Evolutionary conservation across 1,140 invertebrate genomes (phyloP).

Genomic region (Megalonaias nervosa): DNA sequence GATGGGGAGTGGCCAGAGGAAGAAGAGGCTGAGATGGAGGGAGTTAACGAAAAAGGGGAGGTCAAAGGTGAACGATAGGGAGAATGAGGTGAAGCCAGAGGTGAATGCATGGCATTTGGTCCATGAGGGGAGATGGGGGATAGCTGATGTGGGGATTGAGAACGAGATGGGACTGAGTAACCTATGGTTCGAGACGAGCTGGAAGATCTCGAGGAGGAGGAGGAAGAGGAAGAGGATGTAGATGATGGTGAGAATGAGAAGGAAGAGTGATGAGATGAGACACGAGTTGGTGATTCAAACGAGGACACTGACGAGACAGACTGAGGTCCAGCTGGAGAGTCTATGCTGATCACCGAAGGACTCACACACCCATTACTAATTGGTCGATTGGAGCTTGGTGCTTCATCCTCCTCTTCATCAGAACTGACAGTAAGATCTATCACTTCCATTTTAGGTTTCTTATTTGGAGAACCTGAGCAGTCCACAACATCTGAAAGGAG

Average conservation of each 20-base stretch:
- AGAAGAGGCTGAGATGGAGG: slow-evolving; percentile 14
- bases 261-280: slow-evolving; percentile 29
- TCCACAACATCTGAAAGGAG: slow-evolving; percentile 8
- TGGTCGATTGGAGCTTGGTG: slow-evolving; percentile 21
- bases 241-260: slow-evolving; percentile 48
- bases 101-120: slow-evolving; percentile 20
- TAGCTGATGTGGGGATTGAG: slow-evolving; percentile 34
- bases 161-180: slow-evolving; percentile 34
- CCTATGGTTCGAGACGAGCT: slow-evolving; percentile 35
- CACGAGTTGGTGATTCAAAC: slow-evolving; percentile 18
- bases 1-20: slow-evolving; percentile 9
- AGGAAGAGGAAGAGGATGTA: slow-evolving; percentile 35
- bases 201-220: slow-evolving; percentile 44
- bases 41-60: slow-evolving; percentile 28
- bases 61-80: slow-evolving; percentile 34
- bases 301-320: slow-evolving; percentile 47
- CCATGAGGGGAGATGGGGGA: slow-evolving; percentile 28
- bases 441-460: slow-evolving; percentile 61
- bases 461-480: slow-evolving; percentile 42
- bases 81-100: slow-evolving; percentile 20
- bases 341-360: slow-evolving; percentile 63
- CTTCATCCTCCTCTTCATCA: slow-evolving; percentile 63
- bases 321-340: slow-evolving; percentile 55
- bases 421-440: slow-evolving; percentile 64
- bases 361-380: slow-evolving; percentile 49